phyloP scores from a whole-genome alignment of 2,797 vertebrate species.

The Gastrophryne carolinensis region DNA sequence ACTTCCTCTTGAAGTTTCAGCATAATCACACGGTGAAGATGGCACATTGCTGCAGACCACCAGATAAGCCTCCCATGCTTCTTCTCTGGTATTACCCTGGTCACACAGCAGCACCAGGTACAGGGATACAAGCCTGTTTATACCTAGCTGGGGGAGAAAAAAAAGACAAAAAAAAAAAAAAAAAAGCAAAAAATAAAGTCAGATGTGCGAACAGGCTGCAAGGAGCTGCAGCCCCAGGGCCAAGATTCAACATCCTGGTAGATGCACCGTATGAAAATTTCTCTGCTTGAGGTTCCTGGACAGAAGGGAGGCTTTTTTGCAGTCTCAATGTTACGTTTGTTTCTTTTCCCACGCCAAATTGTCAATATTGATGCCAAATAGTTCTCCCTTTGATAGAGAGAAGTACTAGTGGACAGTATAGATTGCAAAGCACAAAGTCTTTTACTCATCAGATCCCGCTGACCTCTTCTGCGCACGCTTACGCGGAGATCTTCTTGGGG shows the following conservation, averaged over 20 bases:
- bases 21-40: background rate
- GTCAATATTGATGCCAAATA: slow-evolving; percentile 68
- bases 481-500: slow-evolving; percentile 88
- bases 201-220: background rate
- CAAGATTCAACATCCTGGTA: background rate
- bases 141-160: background rate
- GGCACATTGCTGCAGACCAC: background rate
- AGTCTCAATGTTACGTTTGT: slow-evolving; percentile 66
- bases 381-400: slow-evolving; percentile 62
- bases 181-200: background rate
- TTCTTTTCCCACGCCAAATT: slow-evolving; percentile 53
- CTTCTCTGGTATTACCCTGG: background rate
- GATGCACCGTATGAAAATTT: background rate
- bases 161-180: background rate
- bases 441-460: slow-evolving; percentile 93
- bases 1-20: background rate
- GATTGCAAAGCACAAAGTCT: slow-evolving; percentile 57
- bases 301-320: slow-evolving; percentile 62
- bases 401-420: slow-evolving; percentile 62
- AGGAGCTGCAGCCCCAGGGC: background rate
- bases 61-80: background rate
- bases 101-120: background rate
- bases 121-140: background rate
- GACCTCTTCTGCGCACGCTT: slow-evolving; percentile 95
- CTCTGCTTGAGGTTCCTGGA: background rate